These are phyloP conservation scores for Passerculus sandwichensis DNA, from an alignment of 2,797 vertebrate species.

Conservation along the genomic window DNA sequence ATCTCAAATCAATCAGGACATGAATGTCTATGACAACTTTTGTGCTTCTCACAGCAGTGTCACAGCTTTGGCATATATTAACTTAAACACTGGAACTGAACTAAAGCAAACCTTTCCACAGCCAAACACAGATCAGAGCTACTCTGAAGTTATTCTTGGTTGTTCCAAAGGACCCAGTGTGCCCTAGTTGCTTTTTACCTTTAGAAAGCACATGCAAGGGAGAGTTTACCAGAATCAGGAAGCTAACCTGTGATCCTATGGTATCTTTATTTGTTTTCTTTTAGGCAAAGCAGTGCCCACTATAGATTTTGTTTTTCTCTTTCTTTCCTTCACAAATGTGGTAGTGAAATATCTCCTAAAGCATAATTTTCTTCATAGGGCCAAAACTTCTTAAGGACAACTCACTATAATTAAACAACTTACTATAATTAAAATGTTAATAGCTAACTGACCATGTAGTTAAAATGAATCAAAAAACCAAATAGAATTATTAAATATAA, in stretches of 20 bases:
- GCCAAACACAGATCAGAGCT: not conserved
- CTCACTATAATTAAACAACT: not conserved
- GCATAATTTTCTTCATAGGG: not conserved
- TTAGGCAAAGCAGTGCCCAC: not conserved
- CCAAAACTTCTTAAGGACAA: constrained; percentile 6
- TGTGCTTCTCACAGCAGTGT: not conserved
- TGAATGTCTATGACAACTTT: not conserved
- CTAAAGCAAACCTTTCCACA: not conserved
- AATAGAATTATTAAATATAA: constrained; percentile 30
- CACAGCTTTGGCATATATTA: not conserved
- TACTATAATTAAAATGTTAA: constrained; percentile 48
- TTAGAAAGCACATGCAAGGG: not conserved
- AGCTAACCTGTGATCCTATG: not conserved
- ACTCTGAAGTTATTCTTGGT: not conserved
- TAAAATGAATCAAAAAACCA: constrained; percentile 2
- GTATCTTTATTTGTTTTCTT: not conserved
- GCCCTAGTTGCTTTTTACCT: not conserved
- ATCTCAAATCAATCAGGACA: not conserved
- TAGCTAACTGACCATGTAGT: constrained; percentile 41
- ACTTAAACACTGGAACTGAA: not conserved
- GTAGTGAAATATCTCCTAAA: not conserved
- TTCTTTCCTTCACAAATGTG: not conserved
- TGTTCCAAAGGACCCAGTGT: not conserved
- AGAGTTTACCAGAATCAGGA: not conserved
- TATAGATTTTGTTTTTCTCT: not conserved